Base-by-base conservation (phyloP, 2,797 vertebrate genomes). In the Xerus rutilus region DNA sequence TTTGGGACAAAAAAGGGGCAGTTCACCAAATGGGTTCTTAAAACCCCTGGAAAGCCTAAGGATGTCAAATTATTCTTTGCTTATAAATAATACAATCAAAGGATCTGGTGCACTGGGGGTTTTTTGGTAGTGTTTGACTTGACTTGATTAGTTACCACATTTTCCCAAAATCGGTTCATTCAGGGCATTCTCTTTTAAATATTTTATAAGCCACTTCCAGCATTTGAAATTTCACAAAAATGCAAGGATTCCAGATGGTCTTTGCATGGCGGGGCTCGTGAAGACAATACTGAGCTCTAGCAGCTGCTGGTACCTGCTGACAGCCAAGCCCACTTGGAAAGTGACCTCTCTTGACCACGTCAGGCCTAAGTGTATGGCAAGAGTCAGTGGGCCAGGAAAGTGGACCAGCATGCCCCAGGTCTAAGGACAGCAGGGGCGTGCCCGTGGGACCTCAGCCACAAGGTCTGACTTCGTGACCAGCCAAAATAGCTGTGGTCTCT, bases 71-170 rank as follows among this genome's bases (percentile, higher is more conserved):
- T 89, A 62, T 62, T 65, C 6, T 62, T 90, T 81, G 15, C 59
- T 96, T 78, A 76, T 45, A 73, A 96, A 77, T 25, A 91, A 54
- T 49, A 62, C 43, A 73, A 43, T 54, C 85, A 7, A 54, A 90
- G 2, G 0, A 8, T 10, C 17, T 81, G 6, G 5, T 43, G 86
- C 54, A 43, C 62, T 72, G 23, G n/a, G n/a, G n/a, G n/a, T n/a
- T n/a, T n/a, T 85, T 83, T 76, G 30, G 43, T 73, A 39, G 20
- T n/a, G 39, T 69, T 89, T 93, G 76, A 92, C 90, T 89, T 62
- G 78, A 69, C 91, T 83, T 70, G 25, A 45, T 82, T 78, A 82
- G n/a, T 52, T 0, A 43, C 4, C 14, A 92, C 15, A 52, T 92
- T 72, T 54, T 69, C 89, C 15, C 39, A 83, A 88, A 86, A 74